A percentile compares a stretch with the other conserved stretches of the same genome.
Evolutionary conservation across 2,113 vertebrate species (phyloP).

Genomic region (Antigone vipio): DNA sequence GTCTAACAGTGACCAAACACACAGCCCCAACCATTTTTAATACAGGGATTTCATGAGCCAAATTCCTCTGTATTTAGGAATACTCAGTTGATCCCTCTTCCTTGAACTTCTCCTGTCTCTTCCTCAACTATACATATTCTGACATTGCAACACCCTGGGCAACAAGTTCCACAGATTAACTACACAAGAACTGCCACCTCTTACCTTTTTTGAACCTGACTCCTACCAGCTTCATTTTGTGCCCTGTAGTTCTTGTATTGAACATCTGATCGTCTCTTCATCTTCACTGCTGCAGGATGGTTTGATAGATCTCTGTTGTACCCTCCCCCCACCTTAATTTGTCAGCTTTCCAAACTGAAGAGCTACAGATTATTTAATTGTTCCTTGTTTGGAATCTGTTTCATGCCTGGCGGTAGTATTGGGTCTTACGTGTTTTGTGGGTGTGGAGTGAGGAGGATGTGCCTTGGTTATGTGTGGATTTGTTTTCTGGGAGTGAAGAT

Average conservation of each 20-base stretch:
- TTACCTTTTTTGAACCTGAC: neutral
- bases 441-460: neutral
- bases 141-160: neutral
- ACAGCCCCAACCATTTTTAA: neutral
- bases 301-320: neutral
- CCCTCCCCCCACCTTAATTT: neutral
- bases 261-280: neutral
- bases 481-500: neutral
- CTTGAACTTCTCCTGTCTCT: neutral
- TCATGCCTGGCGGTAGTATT: neutral
- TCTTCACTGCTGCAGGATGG: neutral
- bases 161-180: neutral
- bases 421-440: fast-evolving
- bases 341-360: neutral
- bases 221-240: neutral
- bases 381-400: neutral
- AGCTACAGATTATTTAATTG: neutral
- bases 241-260: neutral
- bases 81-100: neutral
- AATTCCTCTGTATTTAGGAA: neutral
- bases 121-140: neutral
- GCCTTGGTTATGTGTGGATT: neutral
- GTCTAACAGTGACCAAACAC: neutral
- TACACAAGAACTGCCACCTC: neutral
- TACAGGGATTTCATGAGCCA: neutral